A percentile compares a stretch with the other conserved stretches of the same genome.
Evolutionary conservation across 2,113 vertebrate species (phyloP).

Genomic region (Syrmaticus mikado): DNA sequence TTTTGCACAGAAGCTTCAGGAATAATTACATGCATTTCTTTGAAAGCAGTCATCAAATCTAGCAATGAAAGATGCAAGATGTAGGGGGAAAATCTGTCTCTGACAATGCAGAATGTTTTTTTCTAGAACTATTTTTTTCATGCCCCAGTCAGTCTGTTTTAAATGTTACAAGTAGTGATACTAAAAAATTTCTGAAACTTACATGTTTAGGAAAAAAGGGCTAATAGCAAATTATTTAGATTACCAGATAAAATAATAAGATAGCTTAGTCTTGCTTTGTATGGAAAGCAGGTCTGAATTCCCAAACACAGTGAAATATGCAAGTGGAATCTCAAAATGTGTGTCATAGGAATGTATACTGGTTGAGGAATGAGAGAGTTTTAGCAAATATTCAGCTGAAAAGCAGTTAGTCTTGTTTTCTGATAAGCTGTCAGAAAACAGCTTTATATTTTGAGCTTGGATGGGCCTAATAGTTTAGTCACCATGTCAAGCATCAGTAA

Average conservation of each 20-base stretch:
- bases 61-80: neutral
- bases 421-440: conserved; percentile 70
- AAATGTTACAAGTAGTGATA: neutral
- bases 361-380: conserved; percentile 14
- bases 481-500: conserved; percentile 69
- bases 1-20: neutral
- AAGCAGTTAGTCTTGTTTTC: conserved; percentile 69
- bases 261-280: neutral
- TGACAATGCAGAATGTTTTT: neutral
- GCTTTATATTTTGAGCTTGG: conserved; percentile 68
- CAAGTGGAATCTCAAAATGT: conserved; percentile 35
- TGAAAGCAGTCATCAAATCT: neutral
- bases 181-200: neutral
- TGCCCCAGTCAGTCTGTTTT: neutral
- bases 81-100: neutral
- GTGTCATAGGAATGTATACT: conserved; percentile 32
- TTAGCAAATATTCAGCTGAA: conserved; percentile 57
- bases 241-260: neutral
- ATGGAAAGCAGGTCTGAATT: neutral
- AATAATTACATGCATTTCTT: neutral
- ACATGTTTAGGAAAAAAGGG: accelerated
- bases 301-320: neutral
- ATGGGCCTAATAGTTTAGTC: conserved; percentile 66
- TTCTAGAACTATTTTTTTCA: neutral
- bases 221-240: neutral